A percentile compares a stretch with the other conserved stretches of the same genome.
Evolutionary conservation across 1,140 invertebrate genomes (phyloP).

Genomic region (Cotesia typhae): DNA sequence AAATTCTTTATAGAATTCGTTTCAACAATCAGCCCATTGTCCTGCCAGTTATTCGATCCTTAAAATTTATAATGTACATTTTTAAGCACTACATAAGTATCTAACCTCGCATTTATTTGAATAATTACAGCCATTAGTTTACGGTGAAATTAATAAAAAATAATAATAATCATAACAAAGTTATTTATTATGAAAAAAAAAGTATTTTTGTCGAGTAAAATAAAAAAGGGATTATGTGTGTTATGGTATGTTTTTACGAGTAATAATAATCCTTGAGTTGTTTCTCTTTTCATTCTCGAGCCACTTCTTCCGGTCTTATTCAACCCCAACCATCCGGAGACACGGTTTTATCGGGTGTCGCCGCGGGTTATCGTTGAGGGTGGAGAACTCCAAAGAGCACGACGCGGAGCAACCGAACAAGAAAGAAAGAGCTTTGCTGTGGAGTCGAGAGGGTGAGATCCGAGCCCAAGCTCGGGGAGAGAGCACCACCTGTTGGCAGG

Average conservation of each 20-base stretch:
- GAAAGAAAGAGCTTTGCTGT: not conserved
- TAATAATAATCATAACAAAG: no score
- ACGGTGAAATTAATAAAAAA: no score
- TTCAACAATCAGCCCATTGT: constrained; percentile 25
- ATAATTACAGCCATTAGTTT: no score
- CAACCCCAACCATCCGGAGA: constrained; percentile 33
- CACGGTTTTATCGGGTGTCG: constrained; percentile 42
- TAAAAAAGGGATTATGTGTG: not conserved
- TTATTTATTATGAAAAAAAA: no score
- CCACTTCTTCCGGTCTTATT: constrained; percentile 35
- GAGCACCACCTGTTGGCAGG: constrained; percentile 42
- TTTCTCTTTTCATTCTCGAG: constrained; percentile 30
- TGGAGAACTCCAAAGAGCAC: constrained; percentile 6
- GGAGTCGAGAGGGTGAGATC: constrained; percentile 20
- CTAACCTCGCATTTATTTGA: not conserved
- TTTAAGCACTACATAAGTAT: constrained; percentile 7
- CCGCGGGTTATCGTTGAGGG: constrained; percentile 41
- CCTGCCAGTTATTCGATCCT: constrained; percentile 10
- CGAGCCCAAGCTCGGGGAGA: constrained; percentile 26
- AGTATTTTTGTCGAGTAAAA: no score
- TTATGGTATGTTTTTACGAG: constrained; percentile 14
- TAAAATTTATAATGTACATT: constrained; percentile 6
- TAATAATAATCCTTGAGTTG: constrained; percentile 38
- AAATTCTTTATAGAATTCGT: constrained; percentile 16
- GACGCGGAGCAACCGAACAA: not conserved